A percentile compares a stretch with the other conserved stretches of the same genome.
Evolutionary conservation across 2,113 vertebrate species (phyloP).

Genomic region (Xiphophorus couchianus): DNA sequence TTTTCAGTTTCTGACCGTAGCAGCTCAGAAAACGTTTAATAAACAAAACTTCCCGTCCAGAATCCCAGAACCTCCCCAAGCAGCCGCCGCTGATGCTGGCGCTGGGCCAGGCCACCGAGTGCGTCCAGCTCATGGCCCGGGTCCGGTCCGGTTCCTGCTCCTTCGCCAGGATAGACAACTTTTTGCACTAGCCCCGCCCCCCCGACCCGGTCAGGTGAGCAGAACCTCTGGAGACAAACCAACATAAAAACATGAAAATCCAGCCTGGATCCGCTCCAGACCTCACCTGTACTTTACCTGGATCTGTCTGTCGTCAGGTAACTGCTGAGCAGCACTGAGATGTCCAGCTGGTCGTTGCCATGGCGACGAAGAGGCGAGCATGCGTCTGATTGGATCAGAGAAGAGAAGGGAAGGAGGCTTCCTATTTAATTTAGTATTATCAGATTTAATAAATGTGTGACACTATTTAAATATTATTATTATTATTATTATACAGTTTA

Average conservation of each 20-base stretch:
- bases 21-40: no score
- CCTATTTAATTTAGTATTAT: slow-evolving; percentile 87
- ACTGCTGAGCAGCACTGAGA: slow-evolving; percentile 77
- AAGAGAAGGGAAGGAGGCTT: slow-evolving; percentile 73
- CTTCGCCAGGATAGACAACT: slow-evolving; percentile 98
- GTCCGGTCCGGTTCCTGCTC: slow-evolving; percentile 96
- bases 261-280: neutral
- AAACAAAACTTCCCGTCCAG: slow-evolving; percentile 67
- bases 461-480: slow-evolving; percentile 86
- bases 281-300: neutral
- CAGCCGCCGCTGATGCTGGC: slow-evolving; percentile 98
- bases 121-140: slow-evolving; percentile 95
- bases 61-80: slow-evolving; percentile 98
- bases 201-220: slow-evolving; percentile 69
- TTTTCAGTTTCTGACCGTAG: no score
- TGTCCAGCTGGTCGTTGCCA: slow-evolving; percentile 76
- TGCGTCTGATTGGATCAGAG: slow-evolving; percentile 73
- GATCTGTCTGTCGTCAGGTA: slow-evolving; percentile 69
- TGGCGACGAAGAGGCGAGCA: slow-evolving; percentile 72
- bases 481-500: slow-evolving; percentile 82
- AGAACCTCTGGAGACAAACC: no score
- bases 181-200: slow-evolving; percentile 91
- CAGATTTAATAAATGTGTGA: slow-evolving; percentile 85
- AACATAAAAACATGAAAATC: neutral
- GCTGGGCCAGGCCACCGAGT: slow-evolving; percentile 96